Base-by-base conservation (phyloP, 2,113 vertebrate genomes). In the Thamnophis sirtalis region DNA sequence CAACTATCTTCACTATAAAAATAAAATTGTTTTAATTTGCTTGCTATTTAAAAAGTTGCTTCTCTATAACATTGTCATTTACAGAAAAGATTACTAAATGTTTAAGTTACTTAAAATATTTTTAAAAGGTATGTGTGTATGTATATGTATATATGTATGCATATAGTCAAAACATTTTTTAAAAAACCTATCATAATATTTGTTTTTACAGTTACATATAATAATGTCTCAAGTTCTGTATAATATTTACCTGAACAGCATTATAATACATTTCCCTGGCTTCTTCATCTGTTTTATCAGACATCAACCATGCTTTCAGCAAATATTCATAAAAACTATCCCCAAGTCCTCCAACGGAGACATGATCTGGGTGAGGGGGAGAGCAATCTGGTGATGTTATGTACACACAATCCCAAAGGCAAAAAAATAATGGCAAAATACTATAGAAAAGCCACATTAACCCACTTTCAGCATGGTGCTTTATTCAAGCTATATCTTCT, bases 281-380 rank as follows among this genome's bases (percentile, higher is more conserved):
- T 90, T 99, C 99, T 95, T 99, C 98, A 96, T 99, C 99, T 50
- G 97, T 98, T 97, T 98, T 99, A 97, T 99, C 98, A 28, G 99
- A 99, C 99, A 99, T 99, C 94, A 99, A 96, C 99, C 99, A 99
- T 91, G 99, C 98, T 97, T 99, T 99, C 24, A 99, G 98, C 97
- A 99, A 98, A 97, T 99, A 99, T 95, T 99, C 99, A 96, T 99
- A 99, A 97, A 99, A 99, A 93, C 99, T 99, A 96, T 99, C 99
- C 43, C 99, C 99, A 68, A 99, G 98, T 55, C 99, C 99, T 84
- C 99, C 99, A 88, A 99, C 97, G 0, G 99, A 99, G 92, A 99
- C 99, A 7, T 99, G 99, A 98, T 99, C 99, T 99, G 97, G 93
- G n/a, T n/a, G n/a, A n/a, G 43, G 97, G 94, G 92, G 84, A 96